Conservation (phyloP, 2,113 vertebrate genomes). For the Varanus komodoensis region DNA sequence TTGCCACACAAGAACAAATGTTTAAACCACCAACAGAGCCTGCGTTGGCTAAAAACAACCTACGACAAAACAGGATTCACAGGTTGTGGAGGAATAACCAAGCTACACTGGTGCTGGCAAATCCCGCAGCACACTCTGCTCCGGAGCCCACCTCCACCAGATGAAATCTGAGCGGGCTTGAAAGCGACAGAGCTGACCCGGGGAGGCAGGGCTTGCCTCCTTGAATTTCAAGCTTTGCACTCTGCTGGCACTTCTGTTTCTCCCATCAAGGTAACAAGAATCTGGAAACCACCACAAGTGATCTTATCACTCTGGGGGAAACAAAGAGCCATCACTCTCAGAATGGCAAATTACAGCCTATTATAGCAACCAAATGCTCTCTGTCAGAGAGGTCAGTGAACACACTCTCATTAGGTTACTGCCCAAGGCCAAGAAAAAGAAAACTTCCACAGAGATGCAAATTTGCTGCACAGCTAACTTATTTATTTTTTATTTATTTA, state of each 20-base stretch:
- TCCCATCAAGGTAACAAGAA: neutral
- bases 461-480: neutral
- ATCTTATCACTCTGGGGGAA: neutral
- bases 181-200: neutral
- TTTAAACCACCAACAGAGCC: neutral
- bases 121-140: rapidly evolving
- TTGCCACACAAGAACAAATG: neutral
- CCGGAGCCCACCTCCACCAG: neutral
- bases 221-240: neutral
- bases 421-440: neutral
- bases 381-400: constrained; percentile 12
- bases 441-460: neutral
- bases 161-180: neutral
- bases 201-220: neutral
- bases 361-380: neutral
- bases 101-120: neutral
- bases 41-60: no score
- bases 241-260: neutral
- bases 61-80: neutral
- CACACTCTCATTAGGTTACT: rapidly evolving
- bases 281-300: neutral
- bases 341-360: constrained; percentile 3
- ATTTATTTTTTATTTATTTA: no score
- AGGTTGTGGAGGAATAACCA: rapidly evolving
- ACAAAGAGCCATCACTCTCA: neutral